Percentiles rank a stretch among this genome's conserved stretches.
Conservation (phyloP, 2,888 invertebrate species). For the Molorchus minor region DNA sequence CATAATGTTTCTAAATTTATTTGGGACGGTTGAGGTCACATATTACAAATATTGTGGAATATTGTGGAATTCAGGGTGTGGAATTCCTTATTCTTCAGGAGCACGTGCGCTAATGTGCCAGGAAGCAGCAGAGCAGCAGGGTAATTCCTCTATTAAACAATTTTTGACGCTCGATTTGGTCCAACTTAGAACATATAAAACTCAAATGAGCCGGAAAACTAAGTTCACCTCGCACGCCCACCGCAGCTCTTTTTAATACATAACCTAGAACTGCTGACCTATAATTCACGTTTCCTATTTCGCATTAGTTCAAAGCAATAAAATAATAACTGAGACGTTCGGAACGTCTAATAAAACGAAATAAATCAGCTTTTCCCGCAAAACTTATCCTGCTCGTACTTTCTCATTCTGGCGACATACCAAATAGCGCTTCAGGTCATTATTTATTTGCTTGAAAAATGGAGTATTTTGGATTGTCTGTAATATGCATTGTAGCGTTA, state of each 20-base stretch:
- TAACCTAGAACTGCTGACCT: constrained; percentile 22
- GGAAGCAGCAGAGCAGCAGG: too few species aligned
- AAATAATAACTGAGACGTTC: constrained; percentile 33
- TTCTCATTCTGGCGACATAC: constrained; percentile 27
- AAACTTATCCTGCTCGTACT: constrained; percentile 16
- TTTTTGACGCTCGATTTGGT: constrained; percentile 28
- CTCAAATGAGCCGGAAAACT: constrained; percentile 34
- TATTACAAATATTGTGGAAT: too few species aligned
- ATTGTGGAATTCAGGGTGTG: too few species aligned
- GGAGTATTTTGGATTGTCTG: too few species aligned
- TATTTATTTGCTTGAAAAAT: not conserved
- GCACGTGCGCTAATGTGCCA: too few species aligned
- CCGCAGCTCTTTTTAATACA: constrained; percentile 19
- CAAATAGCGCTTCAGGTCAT: constrained; percentile 20
- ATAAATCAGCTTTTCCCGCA: constrained; percentile 31
- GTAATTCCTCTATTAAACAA: too few species aligned
- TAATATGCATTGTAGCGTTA: too few species aligned
- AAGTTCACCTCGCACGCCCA: constrained; percentile 8
- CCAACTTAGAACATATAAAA: constrained; percentile 21
- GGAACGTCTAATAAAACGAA: constrained; percentile 30
- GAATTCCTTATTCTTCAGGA: too few species aligned
- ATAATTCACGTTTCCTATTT: constrained; percentile 33
- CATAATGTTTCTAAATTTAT: too few species aligned
- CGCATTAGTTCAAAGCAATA: constrained; percentile 29
- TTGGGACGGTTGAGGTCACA: too few species aligned